Conservation (phyloP, 2,888 invertebrate species). For the Volucella bombylans region DNA sequence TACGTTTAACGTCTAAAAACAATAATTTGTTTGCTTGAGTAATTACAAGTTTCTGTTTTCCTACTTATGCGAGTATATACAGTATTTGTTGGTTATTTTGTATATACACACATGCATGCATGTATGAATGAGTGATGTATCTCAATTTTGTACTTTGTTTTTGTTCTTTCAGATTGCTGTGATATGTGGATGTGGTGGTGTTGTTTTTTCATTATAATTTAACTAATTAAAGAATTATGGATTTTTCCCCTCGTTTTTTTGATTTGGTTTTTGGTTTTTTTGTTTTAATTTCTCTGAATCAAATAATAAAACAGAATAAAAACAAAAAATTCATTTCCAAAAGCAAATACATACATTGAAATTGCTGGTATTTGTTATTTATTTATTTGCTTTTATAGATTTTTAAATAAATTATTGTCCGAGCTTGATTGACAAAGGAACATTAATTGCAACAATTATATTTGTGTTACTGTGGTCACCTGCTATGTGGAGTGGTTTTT, state of each 20-base stretch:
- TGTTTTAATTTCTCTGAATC: slow-evolving; percentile 5
- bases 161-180: too few species aligned
- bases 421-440: too few species aligned
- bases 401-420: too few species aligned
- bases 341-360: too few species aligned
- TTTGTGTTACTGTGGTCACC: too few species aligned
- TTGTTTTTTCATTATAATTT: slow-evolving; percentile 14
- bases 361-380: too few species aligned
- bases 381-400: too few species aligned
- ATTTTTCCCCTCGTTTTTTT: too few species aligned
- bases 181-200: background rate
- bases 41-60: slow-evolving; percentile 17
- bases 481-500: too few species aligned
- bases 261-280: background rate
- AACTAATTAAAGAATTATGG: too few species aligned
- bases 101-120: background rate
- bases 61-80: background rate
- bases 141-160: background rate
- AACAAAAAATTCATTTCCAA: too few species aligned
- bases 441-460: too few species aligned
- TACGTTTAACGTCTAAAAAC: slow-evolving; percentile 41
- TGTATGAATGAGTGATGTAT: background rate
- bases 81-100: background rate
- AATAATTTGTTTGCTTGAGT: slow-evolving; percentile 45
- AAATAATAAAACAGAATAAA: slow-evolving; percentile 12